Conservation (phyloP, 1,140 invertebrate genomes). For the Sminthurides bifidus region DNA sequence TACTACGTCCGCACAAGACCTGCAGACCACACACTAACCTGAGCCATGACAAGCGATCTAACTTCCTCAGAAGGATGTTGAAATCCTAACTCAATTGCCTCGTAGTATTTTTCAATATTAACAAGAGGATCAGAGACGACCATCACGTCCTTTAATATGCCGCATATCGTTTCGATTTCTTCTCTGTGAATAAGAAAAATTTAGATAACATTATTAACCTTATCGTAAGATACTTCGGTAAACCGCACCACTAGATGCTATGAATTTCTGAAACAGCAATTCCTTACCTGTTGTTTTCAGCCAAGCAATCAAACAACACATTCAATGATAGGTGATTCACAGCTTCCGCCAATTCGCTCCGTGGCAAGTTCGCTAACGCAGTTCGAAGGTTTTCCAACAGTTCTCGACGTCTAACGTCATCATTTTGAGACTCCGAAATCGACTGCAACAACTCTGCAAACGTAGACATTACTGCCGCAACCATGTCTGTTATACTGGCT, state of each 20-base stretch:
- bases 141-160: constrained; percentile 28
- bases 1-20: background rate
- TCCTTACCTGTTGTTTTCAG: background rate
- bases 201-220: background rate
- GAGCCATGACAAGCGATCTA: constrained; percentile 21
- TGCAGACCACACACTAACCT: constrained; percentile 9
- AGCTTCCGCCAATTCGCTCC: constrained; percentile 7
- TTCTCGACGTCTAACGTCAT: too few species aligned
- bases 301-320: constrained; percentile 24
- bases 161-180: constrained; percentile 21
- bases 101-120: constrained; percentile 22
- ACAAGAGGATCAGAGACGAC: constrained; percentile 16
- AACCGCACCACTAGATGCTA: background rate
- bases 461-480: too few species aligned
- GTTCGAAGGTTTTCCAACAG: constrained; percentile 17
- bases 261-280: background rate
- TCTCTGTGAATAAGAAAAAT: constrained; percentile 14
- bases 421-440: too few species aligned
- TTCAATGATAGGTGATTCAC: constrained; percentile 16
- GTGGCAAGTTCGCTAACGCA: constrained; percentile 13
- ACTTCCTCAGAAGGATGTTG: constrained; percentile 21
- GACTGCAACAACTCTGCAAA: too few species aligned
- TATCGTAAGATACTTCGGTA: background rate
- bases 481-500: too few species aligned
- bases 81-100: constrained; percentile 23